These are phyloP conservation scores for Drosophila melanogaster DNA, from an alignment of 1,140 invertebrate species.

Conservation along the genomic window DNA sequence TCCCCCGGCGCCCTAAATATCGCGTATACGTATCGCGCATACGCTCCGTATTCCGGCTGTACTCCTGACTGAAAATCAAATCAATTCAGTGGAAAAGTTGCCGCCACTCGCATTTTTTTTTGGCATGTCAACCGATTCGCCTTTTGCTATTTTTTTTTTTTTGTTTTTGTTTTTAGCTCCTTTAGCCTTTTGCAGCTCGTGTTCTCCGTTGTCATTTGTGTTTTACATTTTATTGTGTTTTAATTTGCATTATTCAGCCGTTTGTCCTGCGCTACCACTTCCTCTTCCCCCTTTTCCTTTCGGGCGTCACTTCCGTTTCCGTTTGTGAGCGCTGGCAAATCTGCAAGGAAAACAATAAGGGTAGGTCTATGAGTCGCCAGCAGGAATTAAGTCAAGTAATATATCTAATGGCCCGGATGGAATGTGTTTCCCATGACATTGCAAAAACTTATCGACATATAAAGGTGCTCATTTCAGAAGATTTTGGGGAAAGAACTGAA, in stretches of 20 bases:
- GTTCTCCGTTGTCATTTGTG: constrained; percentile 39
- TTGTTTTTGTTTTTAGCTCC: constrained; percentile 11
- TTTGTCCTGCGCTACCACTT: constrained; percentile 27
- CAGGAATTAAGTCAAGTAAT: neutral
- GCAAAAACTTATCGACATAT: neutral
- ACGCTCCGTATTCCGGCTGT: constrained; percentile 31
- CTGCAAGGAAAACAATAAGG: constrained; percentile 30
- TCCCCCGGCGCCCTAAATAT: neutral
- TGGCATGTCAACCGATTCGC: constrained; percentile 44
- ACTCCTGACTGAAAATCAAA: constrained; percentile 45
- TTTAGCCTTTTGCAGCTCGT: constrained; percentile 3
- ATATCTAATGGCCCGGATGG: neutral
- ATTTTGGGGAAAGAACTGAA: neutral
- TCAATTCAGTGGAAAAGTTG: constrained; percentile 82
- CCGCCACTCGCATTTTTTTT: constrained; percentile 55
- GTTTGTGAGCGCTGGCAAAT: constrained; percentile 27
- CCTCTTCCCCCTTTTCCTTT: neutral
- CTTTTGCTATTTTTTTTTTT: constrained; percentile 19
- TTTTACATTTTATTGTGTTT: constrained; percentile 82
- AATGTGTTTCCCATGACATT: constrained; percentile 7
- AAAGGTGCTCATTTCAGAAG: neutral
- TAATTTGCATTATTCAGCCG: constrained; percentile 79
- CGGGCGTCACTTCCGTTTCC: constrained; percentile 70
- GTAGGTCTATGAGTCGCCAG: constrained; percentile 7
- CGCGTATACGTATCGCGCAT: constrained; percentile 21